Evolutionary conservation across 2,113 vertebrate species (phyloP).

Genomic region (Vanacampus margaritifer): DNA sequence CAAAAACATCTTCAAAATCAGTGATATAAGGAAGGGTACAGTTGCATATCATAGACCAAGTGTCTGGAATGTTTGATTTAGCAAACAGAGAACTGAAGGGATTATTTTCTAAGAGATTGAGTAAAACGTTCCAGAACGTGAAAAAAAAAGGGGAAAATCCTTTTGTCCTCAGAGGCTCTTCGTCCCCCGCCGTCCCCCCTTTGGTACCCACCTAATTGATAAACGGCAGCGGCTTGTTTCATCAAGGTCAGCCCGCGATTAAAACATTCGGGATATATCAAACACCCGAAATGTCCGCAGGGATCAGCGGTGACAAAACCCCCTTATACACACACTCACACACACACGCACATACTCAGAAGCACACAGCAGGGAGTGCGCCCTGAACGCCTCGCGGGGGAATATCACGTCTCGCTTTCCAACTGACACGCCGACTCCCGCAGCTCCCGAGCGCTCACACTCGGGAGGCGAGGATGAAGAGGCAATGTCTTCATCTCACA

Average conservation of each 20-base stretch:
- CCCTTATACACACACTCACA: slow-evolving; percentile 17
- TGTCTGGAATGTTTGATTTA: background rate
- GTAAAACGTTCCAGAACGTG: background rate
- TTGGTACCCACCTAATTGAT: slow-evolving; percentile 65
- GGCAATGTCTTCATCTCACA: slow-evolving; percentile 21
- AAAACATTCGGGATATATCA: slow-evolving; percentile 64
- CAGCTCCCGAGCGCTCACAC: slow-evolving; percentile 16
- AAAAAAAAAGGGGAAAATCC: background rate
- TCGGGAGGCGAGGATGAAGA: slow-evolving; percentile 22
- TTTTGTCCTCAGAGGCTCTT: slow-evolving; percentile 22
- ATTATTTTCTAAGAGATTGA: background rate
- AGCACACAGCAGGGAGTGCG: slow-evolving; percentile 25
- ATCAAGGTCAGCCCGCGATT: slow-evolving; percentile 69
- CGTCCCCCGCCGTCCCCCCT: slow-evolving; percentile 13
- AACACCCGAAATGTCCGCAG: slow-evolving; percentile 24
- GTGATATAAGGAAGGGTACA: background rate
- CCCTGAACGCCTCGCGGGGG: slow-evolving; percentile 39
- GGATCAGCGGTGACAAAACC: slow-evolving; percentile 33
- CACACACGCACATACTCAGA: slow-evolving; percentile 20
- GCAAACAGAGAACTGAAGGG: background rate
- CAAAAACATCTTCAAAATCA: background rate
- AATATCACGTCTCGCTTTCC: slow-evolving; percentile 30
- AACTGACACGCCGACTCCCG: slow-evolving; percentile 29
- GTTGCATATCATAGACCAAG: background rate
- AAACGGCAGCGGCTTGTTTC: slow-evolving; percentile 56